These are phyloP conservation scores for Enteromius unitaeniatus DNA, from an alignment of 2,797 vertebrate genomes.

Conservation along the genomic window DNA sequence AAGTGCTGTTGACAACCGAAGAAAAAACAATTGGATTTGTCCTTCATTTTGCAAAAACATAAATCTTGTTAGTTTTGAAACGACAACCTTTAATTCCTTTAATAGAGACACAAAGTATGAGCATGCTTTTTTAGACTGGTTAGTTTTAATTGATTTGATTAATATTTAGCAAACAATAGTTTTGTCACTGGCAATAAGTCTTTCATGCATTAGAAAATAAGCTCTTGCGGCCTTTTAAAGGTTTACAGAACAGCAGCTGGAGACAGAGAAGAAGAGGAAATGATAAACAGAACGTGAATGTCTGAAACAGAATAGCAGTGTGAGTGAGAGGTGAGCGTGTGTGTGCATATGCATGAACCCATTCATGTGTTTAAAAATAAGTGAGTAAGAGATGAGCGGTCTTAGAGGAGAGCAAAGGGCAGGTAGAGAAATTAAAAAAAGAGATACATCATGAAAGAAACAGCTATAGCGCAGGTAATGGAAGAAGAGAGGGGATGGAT, in stretches of 20 bases:
- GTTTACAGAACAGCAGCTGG: constrained; percentile 6
- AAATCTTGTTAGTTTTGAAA: background rate
- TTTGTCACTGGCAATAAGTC: constrained; percentile 3
- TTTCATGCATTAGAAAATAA: constrained; percentile 15
- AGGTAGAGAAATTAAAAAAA: background rate
- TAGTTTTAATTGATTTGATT: constrained; percentile 8
- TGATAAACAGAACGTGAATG: constrained; percentile 31
- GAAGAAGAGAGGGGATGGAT: constrained; percentile 47
- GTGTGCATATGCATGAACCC: background rate
- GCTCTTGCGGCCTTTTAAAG: constrained; percentile 34
- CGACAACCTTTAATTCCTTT: background rate
- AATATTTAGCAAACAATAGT: constrained; percentile 19
- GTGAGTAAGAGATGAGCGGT: background rate
- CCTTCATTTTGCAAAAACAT: background rate
- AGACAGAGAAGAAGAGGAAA: background rate
- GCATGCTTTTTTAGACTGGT: background rate
- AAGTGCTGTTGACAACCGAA: background rate
- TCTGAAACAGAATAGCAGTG: background rate
- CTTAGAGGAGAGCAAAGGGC: background rate
- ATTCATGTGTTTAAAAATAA: background rate
- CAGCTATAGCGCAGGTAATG: constrained; percentile 32
- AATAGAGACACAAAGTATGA: background rate
- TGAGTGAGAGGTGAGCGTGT: background rate
- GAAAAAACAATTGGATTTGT: background rate
- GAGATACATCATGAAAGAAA: constrained; percentile 20